Evolutionary conservation across 2,888 invertebrate species (phyloP).

Genomic region (Zaprionus bogoriensis): DNA sequence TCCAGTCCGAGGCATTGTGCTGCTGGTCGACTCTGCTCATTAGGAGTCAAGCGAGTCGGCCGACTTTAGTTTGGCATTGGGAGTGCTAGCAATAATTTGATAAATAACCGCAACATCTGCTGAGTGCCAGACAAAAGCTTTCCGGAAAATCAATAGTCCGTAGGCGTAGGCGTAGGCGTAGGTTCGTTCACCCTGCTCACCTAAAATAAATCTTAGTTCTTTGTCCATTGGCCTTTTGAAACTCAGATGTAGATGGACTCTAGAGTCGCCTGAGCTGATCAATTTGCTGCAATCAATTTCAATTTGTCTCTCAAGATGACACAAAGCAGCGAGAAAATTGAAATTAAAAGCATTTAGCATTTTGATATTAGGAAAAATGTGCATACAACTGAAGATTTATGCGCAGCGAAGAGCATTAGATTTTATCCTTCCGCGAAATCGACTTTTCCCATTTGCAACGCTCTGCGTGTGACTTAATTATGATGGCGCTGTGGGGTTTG

Average conservation of each 20-base stretch:
- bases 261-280: slow-evolving; percentile 34
- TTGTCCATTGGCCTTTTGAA: neutral
- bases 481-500: neutral
- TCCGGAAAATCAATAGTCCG: slow-evolving; percentile 46
- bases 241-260: no score
- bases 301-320: slow-evolving; percentile 60
- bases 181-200: no score
- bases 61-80: slow-evolving; percentile 42
- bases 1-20: slow-evolving; percentile 7
- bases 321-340: slow-evolving; percentile 43
- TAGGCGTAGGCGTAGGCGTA: no score
- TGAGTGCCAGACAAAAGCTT: slow-evolving; percentile 10
- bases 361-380: slow-evolving; percentile 48
- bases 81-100: slow-evolving; percentile 54
- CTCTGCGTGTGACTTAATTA: no score
- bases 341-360: slow-evolving; percentile 56
- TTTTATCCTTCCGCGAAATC: no score
- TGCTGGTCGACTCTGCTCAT: slow-evolving; percentile 45
- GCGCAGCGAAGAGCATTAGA: neutral
- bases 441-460: no score
- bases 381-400: neutral
- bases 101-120: slow-evolving; percentile 58
- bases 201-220: no score
- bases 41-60: slow-evolving; percentile 46
- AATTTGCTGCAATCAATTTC: slow-evolving; percentile 62